These are phyloP conservation scores for Malurus melanocephalus DNA, from an alignment of 2,113 vertebrate species.

Conservation along the genomic window DNA sequence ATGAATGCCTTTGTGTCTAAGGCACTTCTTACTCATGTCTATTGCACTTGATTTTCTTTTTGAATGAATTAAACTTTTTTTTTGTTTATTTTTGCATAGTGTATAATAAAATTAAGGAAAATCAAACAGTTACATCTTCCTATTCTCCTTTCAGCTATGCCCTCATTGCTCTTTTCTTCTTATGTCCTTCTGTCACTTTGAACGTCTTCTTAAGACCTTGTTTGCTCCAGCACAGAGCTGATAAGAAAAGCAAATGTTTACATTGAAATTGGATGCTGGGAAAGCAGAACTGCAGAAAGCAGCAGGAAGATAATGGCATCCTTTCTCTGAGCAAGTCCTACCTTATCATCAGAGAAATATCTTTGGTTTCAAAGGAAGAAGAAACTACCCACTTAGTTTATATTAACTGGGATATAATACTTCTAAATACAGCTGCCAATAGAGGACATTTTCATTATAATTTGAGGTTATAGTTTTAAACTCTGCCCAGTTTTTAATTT, in stretches of 20 bases:
- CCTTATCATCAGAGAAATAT: neutral
- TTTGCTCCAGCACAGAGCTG: neutral
- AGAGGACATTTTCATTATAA: neutral
- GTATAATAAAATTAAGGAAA: neutral
- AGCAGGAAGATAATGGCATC: neutral
- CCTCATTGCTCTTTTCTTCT: neutral
- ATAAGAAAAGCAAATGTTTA: slow-evolving; percentile 27
- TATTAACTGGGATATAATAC: neutral
- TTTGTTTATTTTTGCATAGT: neutral
- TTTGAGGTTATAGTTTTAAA: neutral
- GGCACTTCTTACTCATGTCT: neutral
- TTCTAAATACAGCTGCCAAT: neutral
- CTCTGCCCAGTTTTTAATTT: slow-evolving; percentile 21
- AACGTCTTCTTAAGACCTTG: neutral
- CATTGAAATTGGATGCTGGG: slow-evolving; percentile 4
- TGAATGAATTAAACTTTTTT: neutral
- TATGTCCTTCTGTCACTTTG: neutral
- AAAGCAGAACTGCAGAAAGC: neutral
- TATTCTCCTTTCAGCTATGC: neutral
- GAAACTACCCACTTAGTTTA: neutral
- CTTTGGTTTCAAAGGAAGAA: neutral
- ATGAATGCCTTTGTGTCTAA: neutral
- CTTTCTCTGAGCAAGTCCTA: neutral
- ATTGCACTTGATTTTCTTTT: neutral
- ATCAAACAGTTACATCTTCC: neutral